phyloP scores from a whole-genome alignment of 2,113 vertebrate genomes.

The Paedocypris sp. region DNA sequence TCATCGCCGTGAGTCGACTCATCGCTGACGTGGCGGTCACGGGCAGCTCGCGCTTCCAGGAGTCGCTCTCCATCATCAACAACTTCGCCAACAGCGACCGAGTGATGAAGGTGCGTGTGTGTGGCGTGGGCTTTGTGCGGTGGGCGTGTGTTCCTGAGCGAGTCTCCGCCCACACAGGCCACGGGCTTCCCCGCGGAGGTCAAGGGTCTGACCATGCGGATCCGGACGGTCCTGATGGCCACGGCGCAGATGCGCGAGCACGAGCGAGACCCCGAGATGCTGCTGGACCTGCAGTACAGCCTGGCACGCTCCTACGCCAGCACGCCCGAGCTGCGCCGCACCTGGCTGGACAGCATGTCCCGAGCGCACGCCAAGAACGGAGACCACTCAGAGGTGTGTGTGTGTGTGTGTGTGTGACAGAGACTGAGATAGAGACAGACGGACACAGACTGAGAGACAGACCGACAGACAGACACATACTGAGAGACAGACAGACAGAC shows the following conservation, averaged over 20 bases:
- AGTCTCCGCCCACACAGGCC: not conserved
- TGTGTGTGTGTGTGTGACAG: not conserved
- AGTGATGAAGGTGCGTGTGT: slow-evolving; percentile 91
- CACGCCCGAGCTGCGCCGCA: slow-evolving; percentile 88
- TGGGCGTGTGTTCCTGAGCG: too few species aligned
- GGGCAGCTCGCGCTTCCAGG: slow-evolving; percentile 89
- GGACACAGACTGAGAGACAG: too few species aligned
- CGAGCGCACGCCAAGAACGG: slow-evolving; percentile 89
- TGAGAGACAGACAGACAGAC: too few species aligned
- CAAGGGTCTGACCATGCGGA: slow-evolving; percentile 89
- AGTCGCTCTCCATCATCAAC: slow-evolving; percentile 95
- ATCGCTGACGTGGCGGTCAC: slow-evolving; percentile 90
- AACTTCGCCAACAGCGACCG: slow-evolving; percentile 98
- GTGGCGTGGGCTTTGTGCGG: too few species aligned
- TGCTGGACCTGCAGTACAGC: slow-evolving; percentile 92
- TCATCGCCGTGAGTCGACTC: slow-evolving; percentile 93
- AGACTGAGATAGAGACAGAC: too few species aligned
- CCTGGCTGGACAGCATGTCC: slow-evolving; percentile 96
- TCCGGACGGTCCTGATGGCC: slow-evolving; percentile 95
- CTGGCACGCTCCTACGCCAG: slow-evolving; percentile 94
- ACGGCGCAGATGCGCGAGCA: slow-evolving; percentile 97
- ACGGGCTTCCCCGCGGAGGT: slow-evolving; percentile 78
- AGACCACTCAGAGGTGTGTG: slow-evolving; percentile 84
- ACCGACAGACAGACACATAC: too few species aligned
- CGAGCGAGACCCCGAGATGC: slow-evolving; percentile 90